These are phyloP conservation scores for Anolis carolinensis DNA, from an alignment of 2,113 vertebrate species.

Conservation along the genomic window DNA sequence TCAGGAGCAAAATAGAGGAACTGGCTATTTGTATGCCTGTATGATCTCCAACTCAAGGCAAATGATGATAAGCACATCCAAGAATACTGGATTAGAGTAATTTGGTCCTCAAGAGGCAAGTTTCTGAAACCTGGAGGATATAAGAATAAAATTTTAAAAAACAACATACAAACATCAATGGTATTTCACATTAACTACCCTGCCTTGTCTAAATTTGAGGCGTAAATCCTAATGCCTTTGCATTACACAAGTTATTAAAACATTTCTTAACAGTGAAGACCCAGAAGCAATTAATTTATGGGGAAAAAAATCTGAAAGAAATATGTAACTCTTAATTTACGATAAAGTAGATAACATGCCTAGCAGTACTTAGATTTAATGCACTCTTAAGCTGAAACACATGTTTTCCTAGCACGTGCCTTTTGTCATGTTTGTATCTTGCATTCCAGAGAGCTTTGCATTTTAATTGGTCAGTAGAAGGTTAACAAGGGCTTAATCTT, in stretches of 20 bases:
- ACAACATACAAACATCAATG: conserved; percentile 56
- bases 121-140: conserved; percentile 91
- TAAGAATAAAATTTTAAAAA: conserved; percentile 58
- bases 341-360: too few relatives aligned
- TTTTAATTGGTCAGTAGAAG: too few relatives aligned
- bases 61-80: conserved; percentile 99
- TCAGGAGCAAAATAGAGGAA: conserved; percentile 99
- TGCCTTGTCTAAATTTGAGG: neutral
- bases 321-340: neutral
- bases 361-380: too few relatives aligned
- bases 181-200: conserved; percentile 23
- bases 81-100: conserved; percentile 99
- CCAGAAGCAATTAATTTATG: neutral
- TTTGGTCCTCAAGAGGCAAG: conserved; percentile 99
- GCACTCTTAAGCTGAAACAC: too few relatives aligned
- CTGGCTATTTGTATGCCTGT: conserved; percentile 98
- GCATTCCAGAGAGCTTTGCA: too few relatives aligned
- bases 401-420: too few relatives aligned
- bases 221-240: neutral
- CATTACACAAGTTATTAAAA: neutral
- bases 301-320: neutral
- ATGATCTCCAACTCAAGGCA: conserved; percentile 98
- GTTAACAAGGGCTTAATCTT: too few relatives aligned
- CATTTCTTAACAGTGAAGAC: neutral
- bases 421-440: too few relatives aligned